These are phyloP conservation scores for Siphamia tubifer DNA, from an alignment of 2,113 vertebrate genomes.

Conservation along the genomic window DNA sequence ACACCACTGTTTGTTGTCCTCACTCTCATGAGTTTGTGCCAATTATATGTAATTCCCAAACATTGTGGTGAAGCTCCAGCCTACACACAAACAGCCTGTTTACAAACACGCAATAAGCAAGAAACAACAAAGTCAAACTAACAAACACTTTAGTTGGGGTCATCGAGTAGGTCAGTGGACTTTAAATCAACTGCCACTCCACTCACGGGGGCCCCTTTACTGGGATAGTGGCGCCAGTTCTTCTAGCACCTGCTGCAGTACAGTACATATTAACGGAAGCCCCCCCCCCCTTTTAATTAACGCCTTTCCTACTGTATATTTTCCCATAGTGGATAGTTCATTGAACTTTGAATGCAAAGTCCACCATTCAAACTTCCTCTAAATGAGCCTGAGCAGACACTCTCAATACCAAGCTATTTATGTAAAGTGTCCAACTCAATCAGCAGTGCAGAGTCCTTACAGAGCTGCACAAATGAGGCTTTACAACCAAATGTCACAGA, in stretches of 20 bases:
- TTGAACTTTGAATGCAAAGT: not conserved
- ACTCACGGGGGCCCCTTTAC: not conserved
- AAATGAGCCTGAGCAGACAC: not conserved
- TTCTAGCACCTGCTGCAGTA: not conserved
- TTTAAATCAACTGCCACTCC: slow-evolving; percentile 1
- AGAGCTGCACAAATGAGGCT: slow-evolving; percentile 2
- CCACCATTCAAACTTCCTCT: not conserved
- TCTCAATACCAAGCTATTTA: not conserved
- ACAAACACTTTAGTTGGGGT: slow-evolving; percentile 32
- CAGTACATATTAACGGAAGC: slow-evolving; percentile 8
- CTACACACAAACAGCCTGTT: slow-evolving; percentile 29
- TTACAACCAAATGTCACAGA: not conserved
- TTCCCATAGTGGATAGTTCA: slow-evolving; percentile 7
- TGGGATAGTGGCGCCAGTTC: not conserved
- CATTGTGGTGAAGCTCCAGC: slow-evolving; percentile 3
- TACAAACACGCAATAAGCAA: slow-evolving; percentile 26
- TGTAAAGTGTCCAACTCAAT: not conserved
- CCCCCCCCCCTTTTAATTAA: slow-evolving; percentile 13
- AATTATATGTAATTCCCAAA: slow-evolving; percentile 6
- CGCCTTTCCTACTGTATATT: not conserved
- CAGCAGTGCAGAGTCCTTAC: slow-evolving; percentile 1
- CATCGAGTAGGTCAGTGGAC: slow-evolving; percentile 7
- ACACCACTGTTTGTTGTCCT: not conserved
- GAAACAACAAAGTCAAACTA: slow-evolving; percentile 41
- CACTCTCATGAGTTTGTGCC: not conserved